phyloP scores from a whole-genome alignment of 2,113 vertebrate genomes.

The Diadophis punctatus region DNA sequence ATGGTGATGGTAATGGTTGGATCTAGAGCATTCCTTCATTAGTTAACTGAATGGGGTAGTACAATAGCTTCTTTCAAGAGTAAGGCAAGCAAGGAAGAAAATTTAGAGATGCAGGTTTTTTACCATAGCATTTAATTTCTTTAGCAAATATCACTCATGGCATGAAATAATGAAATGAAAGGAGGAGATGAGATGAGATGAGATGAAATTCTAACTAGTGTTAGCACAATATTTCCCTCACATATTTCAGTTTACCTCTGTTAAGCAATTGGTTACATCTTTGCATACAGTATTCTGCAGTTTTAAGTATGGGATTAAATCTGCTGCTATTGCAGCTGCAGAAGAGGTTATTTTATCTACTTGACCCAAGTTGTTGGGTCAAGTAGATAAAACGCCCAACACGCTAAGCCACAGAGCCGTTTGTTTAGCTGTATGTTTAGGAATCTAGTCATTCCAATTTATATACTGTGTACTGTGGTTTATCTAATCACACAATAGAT shows the following conservation, averaged over 20 bases:
- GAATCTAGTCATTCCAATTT: background rate
- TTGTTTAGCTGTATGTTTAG: background rate
- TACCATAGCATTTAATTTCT: background rate
- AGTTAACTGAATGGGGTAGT: background rate
- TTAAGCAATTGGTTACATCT: background rate
- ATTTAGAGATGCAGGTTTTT: background rate
- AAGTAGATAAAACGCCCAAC: background rate
- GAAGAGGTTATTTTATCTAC: background rate
- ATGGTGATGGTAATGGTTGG: background rate
- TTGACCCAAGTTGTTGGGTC: background rate
- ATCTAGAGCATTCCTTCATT: background rate
- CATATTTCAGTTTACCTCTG: background rate
- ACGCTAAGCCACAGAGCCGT: background rate
- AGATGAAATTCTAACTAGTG: background rate
- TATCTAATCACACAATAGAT: background rate
- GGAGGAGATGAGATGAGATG: background rate
- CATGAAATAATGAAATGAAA: background rate
- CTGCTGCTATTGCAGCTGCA: background rate
- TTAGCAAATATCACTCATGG: background rate
- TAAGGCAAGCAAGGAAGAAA: background rate
- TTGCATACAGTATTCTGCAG: background rate
- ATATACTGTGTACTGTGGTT: background rate
- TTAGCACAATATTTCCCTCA: background rate
- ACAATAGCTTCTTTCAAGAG: background rate
- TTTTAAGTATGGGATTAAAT: background rate